Evolutionary conservation across 2,797 vertebrate species (phyloP).

Genomic region (Schizopygopsis malacanthus): DNA sequence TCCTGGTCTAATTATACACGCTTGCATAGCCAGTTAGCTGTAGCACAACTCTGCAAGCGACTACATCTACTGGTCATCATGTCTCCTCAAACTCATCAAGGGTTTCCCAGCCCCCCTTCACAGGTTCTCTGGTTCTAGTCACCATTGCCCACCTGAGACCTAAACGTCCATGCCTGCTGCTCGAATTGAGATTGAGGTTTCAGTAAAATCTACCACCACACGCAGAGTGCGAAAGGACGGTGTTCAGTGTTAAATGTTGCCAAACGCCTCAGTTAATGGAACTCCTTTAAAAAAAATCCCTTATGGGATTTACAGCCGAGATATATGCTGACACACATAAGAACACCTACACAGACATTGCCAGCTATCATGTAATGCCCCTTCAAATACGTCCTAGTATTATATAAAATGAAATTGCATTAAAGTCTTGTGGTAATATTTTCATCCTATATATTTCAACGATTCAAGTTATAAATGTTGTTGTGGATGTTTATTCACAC

Average conservation of each 20-base stretch:
- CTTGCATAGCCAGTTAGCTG: constrained; percentile 26
- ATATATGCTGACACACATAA: not conserved
- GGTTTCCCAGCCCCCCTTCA: constrained; percentile 17
- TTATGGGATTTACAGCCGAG: not conserved
- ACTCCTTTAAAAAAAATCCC: constrained; percentile 9
- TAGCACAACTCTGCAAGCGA: constrained; percentile 21
- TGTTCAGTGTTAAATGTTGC: not conserved
- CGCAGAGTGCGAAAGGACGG: not conserved
- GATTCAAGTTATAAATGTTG: not conserved
- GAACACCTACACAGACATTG: not conserved
- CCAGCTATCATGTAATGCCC: not conserved
- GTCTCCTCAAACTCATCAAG: constrained; percentile 21
- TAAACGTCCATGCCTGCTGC: not conserved
- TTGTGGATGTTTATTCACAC: not conserved
- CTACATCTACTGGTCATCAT: constrained; percentile 34
- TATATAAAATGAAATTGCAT: not conserved
- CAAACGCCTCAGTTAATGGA: constrained; percentile 2
- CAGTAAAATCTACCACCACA: not conserved
- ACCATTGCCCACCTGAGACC: constrained; percentile 19
- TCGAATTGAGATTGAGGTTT: not conserved
- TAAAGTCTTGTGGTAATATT: not conserved
- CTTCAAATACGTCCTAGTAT: not conserved
- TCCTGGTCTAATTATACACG: constrained; percentile 10
- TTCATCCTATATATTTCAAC: not conserved
- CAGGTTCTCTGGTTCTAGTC: not conserved